These are phyloP conservation scores for Malurus elegans DNA, from an alignment of 2,113 vertebrate genomes.

Conservation along the genomic window DNA sequence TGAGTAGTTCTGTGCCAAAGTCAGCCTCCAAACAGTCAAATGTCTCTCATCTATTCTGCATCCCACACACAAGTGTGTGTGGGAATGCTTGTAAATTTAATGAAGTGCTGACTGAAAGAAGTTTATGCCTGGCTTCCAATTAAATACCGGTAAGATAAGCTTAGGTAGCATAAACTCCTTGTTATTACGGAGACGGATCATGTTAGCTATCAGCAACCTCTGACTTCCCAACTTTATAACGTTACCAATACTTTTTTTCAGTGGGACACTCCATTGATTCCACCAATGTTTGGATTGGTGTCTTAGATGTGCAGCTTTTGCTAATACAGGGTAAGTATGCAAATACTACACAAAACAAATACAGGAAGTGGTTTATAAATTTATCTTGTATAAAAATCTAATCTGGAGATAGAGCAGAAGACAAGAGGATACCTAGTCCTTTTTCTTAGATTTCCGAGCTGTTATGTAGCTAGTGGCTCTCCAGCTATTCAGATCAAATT, in stretches of 20 bases:
- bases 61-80: neutral
- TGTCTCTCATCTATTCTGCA: neutral
- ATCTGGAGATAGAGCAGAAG: neutral
- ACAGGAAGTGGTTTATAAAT: neutral
- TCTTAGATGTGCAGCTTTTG: neutral
- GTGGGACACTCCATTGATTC: neutral
- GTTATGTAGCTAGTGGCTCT: neutral
- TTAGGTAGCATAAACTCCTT: neutral
- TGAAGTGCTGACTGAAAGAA: constrained; percentile 7
- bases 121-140: neutral
- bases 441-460: neutral
- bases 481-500: neutral
- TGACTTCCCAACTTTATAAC: neutral
- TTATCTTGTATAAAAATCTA: neutral
- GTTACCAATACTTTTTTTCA: neutral
- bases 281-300: neutral
- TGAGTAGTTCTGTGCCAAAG: neutral
- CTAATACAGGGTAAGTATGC: neutral
- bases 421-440: neutral
- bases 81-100: constrained; percentile 11
- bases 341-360: neutral
- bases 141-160: neutral
- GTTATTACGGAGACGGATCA: neutral
- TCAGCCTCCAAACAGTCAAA: neutral
- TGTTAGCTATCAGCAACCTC: neutral